Evolutionary conservation across 2,113 vertebrate genomes (phyloP).

Genomic region (Thymallus thymallus): DNA sequence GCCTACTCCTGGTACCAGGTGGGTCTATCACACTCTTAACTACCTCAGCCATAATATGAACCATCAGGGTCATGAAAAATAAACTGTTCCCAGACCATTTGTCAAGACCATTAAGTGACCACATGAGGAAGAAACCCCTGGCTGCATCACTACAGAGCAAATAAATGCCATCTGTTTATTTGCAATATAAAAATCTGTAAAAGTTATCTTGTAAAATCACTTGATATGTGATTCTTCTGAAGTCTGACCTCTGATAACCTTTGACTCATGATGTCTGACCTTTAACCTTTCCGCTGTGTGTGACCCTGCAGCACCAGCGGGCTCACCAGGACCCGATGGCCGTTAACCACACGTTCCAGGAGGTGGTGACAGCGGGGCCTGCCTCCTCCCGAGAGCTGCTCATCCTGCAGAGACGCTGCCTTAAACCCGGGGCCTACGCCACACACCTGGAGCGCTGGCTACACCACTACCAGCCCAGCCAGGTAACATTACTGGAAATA

Average conservation of each 20-base stretch:
- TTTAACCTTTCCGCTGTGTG: slow-evolving; percentile 19
- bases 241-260: too few species aligned
- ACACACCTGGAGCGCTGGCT: slow-evolving; percentile 90
- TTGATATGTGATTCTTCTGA: too few species aligned
- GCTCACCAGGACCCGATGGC: slow-evolving; percentile 90
- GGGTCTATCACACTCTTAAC: not conserved
- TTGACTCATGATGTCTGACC: not conserved
- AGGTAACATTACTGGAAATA: slow-evolving; percentile 70
- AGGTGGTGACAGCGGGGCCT: slow-evolving; percentile 82
- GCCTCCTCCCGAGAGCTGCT: slow-evolving; percentile 79
- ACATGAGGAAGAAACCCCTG: too few species aligned
- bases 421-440: slow-evolving; percentile 86
- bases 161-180: too few species aligned
- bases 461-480: slow-evolving; percentile 81
- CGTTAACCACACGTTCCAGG: slow-evolving; percentile 90
- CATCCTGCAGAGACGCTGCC: slow-evolving; percentile 85
- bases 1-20: slow-evolving; percentile 99
- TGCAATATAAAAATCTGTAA: too few species aligned
- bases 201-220: too few species aligned
- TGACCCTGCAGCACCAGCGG: slow-evolving; percentile 84
- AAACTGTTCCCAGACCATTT: too few species aligned
- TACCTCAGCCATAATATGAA: too few species aligned
- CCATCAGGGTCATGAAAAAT: too few species aligned
- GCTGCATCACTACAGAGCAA: too few species aligned
- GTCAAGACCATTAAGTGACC: too few species aligned